These are phyloP conservation scores for Myiothlypis chrysogaster DNA, from an alignment of 2,797 vertebrate genomes.

Conservation along the genomic window DNA sequence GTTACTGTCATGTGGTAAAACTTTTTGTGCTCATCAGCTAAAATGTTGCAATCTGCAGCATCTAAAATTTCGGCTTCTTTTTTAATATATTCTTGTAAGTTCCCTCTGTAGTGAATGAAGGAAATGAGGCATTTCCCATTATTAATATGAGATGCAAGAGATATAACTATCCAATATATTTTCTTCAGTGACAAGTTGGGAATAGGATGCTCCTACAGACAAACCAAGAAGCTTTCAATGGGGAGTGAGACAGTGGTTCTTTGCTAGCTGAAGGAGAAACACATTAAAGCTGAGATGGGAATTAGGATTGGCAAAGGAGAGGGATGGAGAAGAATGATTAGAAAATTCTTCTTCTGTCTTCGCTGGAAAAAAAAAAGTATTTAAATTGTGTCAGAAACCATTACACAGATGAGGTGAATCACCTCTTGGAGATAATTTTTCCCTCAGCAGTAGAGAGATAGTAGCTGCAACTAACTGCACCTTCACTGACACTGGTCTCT, in stretches of 20 bases:
- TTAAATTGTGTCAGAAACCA: background rate
- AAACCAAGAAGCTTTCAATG: background rate
- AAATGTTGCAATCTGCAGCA: background rate
- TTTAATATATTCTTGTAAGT: background rate
- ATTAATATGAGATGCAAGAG: background rate
- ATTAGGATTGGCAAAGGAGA: background rate
- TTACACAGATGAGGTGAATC: background rate
- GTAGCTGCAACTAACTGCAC: background rate
- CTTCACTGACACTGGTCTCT: background rate
- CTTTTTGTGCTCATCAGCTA: rapidly evolving
- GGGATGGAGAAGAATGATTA: background rate
- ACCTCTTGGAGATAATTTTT: background rate
- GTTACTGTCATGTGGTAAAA: background rate
- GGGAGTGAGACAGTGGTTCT: background rate
- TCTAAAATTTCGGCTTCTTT: background rate
- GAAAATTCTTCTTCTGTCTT: background rate
- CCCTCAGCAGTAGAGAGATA: background rate
- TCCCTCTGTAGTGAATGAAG: background rate
- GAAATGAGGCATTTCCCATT: background rate
- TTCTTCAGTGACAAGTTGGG: background rate
- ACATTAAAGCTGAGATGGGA: background rate
- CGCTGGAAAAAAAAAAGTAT: background rate
- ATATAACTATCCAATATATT: background rate
- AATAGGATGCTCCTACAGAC: background rate
- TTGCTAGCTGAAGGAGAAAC: background rate